Evolutionary conservation across 1,140 invertebrate species (phyloP).

Genomic region (Vanessa tameamea): DNA sequence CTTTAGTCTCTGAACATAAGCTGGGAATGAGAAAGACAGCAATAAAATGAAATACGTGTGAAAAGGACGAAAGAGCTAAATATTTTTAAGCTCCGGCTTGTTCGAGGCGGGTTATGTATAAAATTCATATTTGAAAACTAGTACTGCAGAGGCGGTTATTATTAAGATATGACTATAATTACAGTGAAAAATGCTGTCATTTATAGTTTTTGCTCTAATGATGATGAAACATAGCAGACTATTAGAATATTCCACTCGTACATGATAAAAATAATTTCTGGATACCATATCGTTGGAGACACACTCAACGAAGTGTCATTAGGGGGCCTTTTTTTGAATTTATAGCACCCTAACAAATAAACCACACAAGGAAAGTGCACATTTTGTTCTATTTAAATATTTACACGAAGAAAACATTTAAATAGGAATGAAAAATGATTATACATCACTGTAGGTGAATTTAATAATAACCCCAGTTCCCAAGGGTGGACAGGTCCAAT

Average conservation of each 20-base stretch:
- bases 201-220: too few species aligned
- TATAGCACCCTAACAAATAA: too few species aligned
- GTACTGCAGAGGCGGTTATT: neutral
- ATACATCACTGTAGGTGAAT: neutral
- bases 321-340: too few species aligned
- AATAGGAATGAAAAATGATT: neutral
- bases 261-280: too few species aligned
- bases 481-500: constrained; percentile 2
- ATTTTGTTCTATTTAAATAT: neutral
- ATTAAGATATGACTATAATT: too few species aligned
- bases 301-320: too few species aligned
- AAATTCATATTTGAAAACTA: constrained; percentile 33
- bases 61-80: constrained; percentile 38
- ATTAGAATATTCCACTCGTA: too few species aligned
- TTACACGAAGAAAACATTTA: neutral
- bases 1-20: constrained; percentile 33
- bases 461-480: constrained; percentile 6
- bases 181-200: too few species aligned
- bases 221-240: too few species aligned
- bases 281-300: too few species aligned
- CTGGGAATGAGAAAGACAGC: constrained; percentile 31
- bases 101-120: constrained; percentile 34
- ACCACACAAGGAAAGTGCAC: neutral
- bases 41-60: constrained; percentile 32
- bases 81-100: constrained; percentile 33